Evolutionary conservation across 2,888 invertebrate genomes (phyloP), one percentile per base, ranked within the genome.

Genomic region (Rutpela maculata): DNA sequence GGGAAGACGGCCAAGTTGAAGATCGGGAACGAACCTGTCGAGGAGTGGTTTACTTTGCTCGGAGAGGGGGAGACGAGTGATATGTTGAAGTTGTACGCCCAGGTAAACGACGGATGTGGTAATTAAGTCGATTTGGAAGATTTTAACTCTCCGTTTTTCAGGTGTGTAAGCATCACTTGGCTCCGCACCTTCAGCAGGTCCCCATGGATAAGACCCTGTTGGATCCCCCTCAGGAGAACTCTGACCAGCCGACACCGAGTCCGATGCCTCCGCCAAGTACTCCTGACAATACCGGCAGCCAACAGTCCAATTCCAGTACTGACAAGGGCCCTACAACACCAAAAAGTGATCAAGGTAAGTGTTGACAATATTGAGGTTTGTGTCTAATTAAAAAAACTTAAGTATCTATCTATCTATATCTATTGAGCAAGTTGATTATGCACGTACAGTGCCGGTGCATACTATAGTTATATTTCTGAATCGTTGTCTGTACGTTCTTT

Each of bases 41-140:
- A 98, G 87, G 98, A 98, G 60, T 98, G 98, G 98, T 95, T 97
- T 87, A 95, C 94, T 80, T 92, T 94, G 71, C 91, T 98, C 71
- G 97, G 96, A 3, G 95, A 96, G 85, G 95, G 95, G 73, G 93
- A 95, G 76, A 92, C 96, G 59, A 95, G 96, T 19, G 95, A 95
- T 84, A 95, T 97, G 90, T 91, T 99, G 85, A 94, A 95, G 86
- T 92, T 97, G 62, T 98, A 98, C 90, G 97, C 97, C 62, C 94
- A 95, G 89, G 94, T 92, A 84, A 85, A 86, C 80, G 9, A 35
- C 17, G 26, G 10, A 15, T 31, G 17, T 65, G 17, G 1, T 31
- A 7, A 17, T 15, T n/a, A 11, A 63, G 26, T 17, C 12, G 12
- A 31, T 19, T 12, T 18, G 31, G 43, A 3, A 62, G 31, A 50